These are phyloP conservation scores for Siniperca scherzeri DNA, from an alignment of 2,797 vertebrate genomes.

Conservation along the genomic window DNA sequence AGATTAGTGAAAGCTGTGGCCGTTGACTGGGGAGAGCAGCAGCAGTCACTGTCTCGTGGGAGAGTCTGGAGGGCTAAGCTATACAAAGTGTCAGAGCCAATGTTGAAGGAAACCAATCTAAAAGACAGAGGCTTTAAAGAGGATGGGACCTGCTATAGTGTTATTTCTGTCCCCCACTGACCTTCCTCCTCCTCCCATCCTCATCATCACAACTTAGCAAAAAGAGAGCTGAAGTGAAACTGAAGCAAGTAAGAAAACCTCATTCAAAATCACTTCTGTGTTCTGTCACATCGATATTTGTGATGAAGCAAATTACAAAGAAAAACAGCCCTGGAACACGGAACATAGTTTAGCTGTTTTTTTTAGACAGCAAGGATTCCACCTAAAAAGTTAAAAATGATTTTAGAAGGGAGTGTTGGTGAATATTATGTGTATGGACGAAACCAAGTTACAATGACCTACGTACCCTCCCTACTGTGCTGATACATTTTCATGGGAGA, in stretches of 20 bases:
- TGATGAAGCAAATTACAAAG: neutral
- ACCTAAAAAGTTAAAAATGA: neutral
- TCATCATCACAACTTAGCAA: slow-evolving; percentile 8
- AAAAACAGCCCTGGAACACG: neutral
- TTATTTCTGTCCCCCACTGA: slow-evolving; percentile 2
- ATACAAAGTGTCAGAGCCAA: slow-evolving; percentile 46
- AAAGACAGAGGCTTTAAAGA: slow-evolving; percentile 45
- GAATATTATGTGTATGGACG: too few relatives aligned
- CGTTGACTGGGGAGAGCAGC: slow-evolving; percentile 37
- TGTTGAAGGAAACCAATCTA: slow-evolving; percentile 33
- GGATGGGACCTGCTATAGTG: slow-evolving; percentile 11
- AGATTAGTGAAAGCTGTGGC: slow-evolving; percentile 42
- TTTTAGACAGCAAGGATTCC: neutral
- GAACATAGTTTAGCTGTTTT: neutral
- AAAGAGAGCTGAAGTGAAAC: neutral
- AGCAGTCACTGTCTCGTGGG: slow-evolving; percentile 32
- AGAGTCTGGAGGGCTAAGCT: slow-evolving; percentile 33
- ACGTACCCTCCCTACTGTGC: neutral
- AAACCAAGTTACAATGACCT: neutral
- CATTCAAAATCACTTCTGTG: neutral
- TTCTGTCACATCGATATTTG: neutral
- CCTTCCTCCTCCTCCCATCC: neutral
- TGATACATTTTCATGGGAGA: neutral
- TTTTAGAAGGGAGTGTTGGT: neutral
- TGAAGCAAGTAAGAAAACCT: neutral